Base-by-base conservation (phyloP, 1,140 invertebrate species). In the Hypsibius dujardini region DNA sequence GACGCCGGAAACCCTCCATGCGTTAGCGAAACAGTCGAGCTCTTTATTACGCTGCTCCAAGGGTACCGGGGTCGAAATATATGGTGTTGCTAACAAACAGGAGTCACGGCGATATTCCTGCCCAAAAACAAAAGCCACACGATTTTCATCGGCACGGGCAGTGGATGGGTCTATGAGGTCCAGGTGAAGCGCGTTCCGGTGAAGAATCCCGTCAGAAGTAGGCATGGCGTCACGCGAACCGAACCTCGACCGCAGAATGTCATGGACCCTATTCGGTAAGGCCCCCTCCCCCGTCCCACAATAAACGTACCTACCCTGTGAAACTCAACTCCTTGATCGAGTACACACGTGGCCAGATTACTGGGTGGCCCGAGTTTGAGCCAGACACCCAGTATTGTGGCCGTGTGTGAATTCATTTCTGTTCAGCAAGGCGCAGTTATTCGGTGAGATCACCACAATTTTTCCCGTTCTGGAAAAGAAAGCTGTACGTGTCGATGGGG, bases 71-170 rank as follows among this genome's bases (percentile, higher is more conserved):
- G n/a, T n/a, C 50, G 50, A 28, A 28, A 28, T 28, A 28, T 28
- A 28, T 28, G 28, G 28, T 28, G 50, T 56, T 56, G 50, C 50
- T 12, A 56, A 12, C 14, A 28, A 72, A 76, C 78, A 76, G 88
- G 88, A 2, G 84, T 90, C 0, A 84, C 84, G 45, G 83, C 84
- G 14, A 75, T 92, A 42, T 76, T 84, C 28, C 75, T 90, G 47
- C 77, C 90, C 50, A 78, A 82, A 12, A 42, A 67, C 45, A 76
- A 76, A 1, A 77, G 74, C 71, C 77, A 75, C 1, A 75, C 80
- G 72, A 74, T 93, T 12, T 79, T 93, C 1, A 84, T 91, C 62
- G 92, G 90, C 1, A 84, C 87, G 46, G 91, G 91, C 0, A 86
- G 90, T 79, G 90, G 91, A 45, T 67, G 62, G 12, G 12, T 67